Conservation (phyloP, 2,888 invertebrate genomes). For the Amorpha juglandis region DNA sequence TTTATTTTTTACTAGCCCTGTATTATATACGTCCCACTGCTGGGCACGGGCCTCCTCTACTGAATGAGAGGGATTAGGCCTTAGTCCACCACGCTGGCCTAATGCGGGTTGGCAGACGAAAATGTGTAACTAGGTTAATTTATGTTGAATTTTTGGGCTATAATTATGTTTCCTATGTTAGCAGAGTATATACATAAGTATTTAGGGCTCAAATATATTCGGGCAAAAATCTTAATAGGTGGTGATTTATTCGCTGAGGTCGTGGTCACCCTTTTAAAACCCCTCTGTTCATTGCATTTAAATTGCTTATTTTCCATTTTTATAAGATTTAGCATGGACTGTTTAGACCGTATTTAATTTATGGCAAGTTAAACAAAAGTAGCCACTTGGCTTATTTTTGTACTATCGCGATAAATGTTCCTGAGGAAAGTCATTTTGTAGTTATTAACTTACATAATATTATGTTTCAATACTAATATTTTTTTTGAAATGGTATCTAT, state of each 20-base stretch:
- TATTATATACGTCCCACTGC: no score
- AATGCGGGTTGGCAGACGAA: no score
- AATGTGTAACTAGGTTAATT: background rate
- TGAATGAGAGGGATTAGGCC: no score
- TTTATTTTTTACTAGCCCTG: no score
- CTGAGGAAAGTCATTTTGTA: no score
- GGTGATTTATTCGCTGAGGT: background rate
- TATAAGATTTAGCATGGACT: background rate
- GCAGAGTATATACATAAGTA: no score
- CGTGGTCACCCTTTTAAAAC: background rate
- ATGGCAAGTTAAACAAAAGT: slow-evolving; percentile 3
- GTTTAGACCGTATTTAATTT: background rate
- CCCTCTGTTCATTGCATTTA: slow-evolving; percentile 6
- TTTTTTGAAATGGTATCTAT: background rate
- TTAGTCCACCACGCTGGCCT: no score
- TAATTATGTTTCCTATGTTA: no score
- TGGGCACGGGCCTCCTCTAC: no score
- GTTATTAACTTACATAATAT: no score
- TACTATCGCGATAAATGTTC: no score
- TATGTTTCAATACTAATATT: no score
- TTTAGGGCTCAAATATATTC: background rate
- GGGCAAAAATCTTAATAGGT: background rate
- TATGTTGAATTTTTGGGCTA: background rate
- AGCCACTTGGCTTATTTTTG: background rate
- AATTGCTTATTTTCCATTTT: slow-evolving; percentile 26